A percentile compares a stretch with the other conserved stretches of the same genome.
These are phyloP conservation scores for Phrynosoma platyrhinos DNA, from an alignment of 2,113 vertebrate genomes.

Conservation along the genomic window DNA sequence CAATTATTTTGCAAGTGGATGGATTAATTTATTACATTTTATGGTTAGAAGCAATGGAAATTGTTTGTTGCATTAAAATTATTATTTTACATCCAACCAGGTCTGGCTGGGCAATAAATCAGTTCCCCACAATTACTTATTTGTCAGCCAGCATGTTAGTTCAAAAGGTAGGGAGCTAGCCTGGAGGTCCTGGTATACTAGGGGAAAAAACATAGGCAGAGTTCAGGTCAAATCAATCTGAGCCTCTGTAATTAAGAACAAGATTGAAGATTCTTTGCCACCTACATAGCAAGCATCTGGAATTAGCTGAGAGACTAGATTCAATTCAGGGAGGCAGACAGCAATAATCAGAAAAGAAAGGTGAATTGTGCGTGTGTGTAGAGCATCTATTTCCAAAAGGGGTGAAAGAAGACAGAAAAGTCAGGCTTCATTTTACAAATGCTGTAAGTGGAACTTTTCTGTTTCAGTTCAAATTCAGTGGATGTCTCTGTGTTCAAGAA, in stretches of 20 bases:
- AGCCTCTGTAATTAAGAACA: constrained; percentile 73
- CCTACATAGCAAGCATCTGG: constrained; percentile 53
- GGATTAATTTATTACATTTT: constrained; percentile 72
- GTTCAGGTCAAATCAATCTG: constrained; percentile 76
- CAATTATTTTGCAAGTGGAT: constrained; percentile 61
- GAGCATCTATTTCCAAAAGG: constrained; percentile 2
- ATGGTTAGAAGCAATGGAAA: constrained; percentile 69
- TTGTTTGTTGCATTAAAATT: constrained; percentile 74
- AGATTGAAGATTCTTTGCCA: constrained; percentile 70
- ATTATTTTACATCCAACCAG: constrained; percentile 72
- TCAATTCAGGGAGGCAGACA: constrained; percentile 18
- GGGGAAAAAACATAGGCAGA: constrained; percentile 58
- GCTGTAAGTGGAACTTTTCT: neutral
- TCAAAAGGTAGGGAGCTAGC: constrained; percentile 68
- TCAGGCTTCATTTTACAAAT: neutral
- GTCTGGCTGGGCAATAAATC: constrained; percentile 70
- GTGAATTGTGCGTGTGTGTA: neutral
- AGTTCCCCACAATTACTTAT: constrained; percentile 71
- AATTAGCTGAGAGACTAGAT: constrained; percentile 53
- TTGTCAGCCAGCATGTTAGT: constrained; percentile 75
- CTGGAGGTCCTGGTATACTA: constrained; percentile 65
- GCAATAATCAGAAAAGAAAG: constrained; percentile 40
- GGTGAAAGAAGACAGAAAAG: neutral
- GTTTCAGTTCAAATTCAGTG: constrained; percentile 17
- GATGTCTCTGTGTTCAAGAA: neutral